A percentile compares a stretch with the other conserved stretches of the same genome.
Conservation (phyloP, 2,113 vertebrate species). For the Gallinago jamesoni region DNA sequence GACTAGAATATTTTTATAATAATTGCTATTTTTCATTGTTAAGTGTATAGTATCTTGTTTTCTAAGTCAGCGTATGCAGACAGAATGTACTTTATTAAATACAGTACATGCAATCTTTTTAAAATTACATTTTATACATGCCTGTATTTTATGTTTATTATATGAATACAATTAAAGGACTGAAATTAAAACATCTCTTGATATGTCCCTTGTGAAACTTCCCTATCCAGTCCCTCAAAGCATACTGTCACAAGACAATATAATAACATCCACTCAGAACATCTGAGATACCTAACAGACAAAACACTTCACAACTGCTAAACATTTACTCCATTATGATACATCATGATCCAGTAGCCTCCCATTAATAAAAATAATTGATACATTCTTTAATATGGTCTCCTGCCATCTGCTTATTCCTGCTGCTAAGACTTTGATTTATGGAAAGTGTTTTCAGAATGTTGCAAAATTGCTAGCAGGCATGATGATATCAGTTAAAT, state of each 20-base stretch:
- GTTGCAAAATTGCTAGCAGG: conserved; percentile 76
- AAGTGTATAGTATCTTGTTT: conserved; percentile 72
- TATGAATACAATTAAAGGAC: conserved; percentile 57
- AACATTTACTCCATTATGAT: conserved; percentile 56
- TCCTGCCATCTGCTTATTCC: conserved; percentile 74
- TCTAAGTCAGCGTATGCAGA: conserved; percentile 67
- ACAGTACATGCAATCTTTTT: conserved; percentile 55
- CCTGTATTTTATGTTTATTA: conserved; percentile 62
- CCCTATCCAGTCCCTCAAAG: not conserved
- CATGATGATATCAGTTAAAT: conserved; percentile 70
- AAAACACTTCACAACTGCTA: conserved; percentile 56
- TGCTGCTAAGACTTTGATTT: conserved; percentile 75
- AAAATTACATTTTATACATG: conserved; percentile 59
- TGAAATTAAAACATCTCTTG: conserved; percentile 49
- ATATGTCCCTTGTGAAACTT: conserved; percentile 31
- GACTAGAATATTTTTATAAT: conserved; percentile 75
- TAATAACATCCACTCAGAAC: conserved; percentile 2
- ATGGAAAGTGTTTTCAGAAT: conserved; percentile 77
- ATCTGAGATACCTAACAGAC: conserved; percentile 31
- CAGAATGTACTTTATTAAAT: conserved; percentile 51
- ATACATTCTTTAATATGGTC: conserved; percentile 67
- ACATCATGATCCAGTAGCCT: conserved; percentile 54
- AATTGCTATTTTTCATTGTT: conserved; percentile 76
- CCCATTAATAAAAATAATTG: conserved; percentile 74
- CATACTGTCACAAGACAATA: not conserved